Conservation (phyloP, 2,888 invertebrate genomes). For the Neocrepidodera transversa region DNA sequence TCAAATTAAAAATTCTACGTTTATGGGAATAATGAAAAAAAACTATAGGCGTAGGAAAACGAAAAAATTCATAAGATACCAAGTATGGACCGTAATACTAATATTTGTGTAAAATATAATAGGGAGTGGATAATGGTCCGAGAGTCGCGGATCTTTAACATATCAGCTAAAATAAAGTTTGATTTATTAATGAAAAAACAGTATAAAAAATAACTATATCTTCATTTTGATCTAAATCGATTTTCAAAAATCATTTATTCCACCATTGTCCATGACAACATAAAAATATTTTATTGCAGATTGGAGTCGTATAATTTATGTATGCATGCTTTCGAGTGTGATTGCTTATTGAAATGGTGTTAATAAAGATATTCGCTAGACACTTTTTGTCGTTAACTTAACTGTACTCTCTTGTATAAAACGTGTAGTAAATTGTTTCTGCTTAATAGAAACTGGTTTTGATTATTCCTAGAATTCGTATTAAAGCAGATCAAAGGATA, state of each 20-base stretch:
- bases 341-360: constrained; percentile 1
- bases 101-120: no score
- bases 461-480: not conserved
- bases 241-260: constrained; percentile 3
- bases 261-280: not conserved
- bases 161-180: no score
- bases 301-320: constrained; percentile 11
- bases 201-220: no score
- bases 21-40: no score
- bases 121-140: no score
- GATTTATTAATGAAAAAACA: no score
- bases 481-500: not conserved
- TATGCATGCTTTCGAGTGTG: not conserved
- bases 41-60: no score
- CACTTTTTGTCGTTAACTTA: not conserved
- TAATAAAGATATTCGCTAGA: constrained; percentile 3
- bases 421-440: not conserved
- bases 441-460: constrained; percentile 5
- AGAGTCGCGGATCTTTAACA: no score
- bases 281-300: constrained; percentile 5
- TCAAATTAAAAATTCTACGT: no score
- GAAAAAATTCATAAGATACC: no score
- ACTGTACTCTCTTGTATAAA: not conserved
- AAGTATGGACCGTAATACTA: no score
- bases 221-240: constrained; percentile 1